A percentile compares a stretch with the other conserved stretches of the same genome.
Conservation (phyloP, 1,140 invertebrate species). For the Radopholus similis region DNA sequence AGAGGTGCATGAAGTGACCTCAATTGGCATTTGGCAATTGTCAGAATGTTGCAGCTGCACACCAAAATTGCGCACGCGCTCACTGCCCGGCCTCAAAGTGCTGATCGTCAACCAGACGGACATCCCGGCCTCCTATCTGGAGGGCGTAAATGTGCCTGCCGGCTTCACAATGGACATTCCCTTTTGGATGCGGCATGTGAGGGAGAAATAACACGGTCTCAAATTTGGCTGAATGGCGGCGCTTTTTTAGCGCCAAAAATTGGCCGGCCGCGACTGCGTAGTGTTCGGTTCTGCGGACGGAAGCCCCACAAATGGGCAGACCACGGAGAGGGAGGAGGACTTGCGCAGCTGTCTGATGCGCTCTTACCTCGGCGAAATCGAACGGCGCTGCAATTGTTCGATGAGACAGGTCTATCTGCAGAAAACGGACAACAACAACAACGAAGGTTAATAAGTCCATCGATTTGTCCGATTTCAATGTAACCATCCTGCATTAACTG, state of each 20-base stretch:
- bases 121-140: constrained; percentile 42
- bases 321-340: not conserved
- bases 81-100: constrained; percentile 54
- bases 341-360: constrained; percentile 40
- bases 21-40: not conserved
- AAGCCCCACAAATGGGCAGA: not conserved
- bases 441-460: not conserved
- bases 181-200: constrained; percentile 58
- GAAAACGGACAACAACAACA: not conserved
- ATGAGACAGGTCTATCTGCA: constrained; percentile 43
- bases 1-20: constrained; percentile 27
- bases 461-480: not conserved
- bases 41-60: constrained; percentile 38
- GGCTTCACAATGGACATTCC: constrained; percentile 60
- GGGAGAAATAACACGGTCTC: not conserved
- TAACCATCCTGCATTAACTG: not conserved
- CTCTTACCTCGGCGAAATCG: constrained; percentile 51
- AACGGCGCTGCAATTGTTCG: constrained; percentile 48
- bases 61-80: constrained; percentile 43
- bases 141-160: constrained; percentile 58
- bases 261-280: constrained; percentile 53
- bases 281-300: not conserved
- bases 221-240: constrained; percentile 15
- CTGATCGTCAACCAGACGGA: constrained; percentile 60
- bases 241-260: constrained; percentile 50